These are phyloP conservation scores for Berghia stephanieae DNA, from an alignment of 1,140 invertebrate species.

Conservation along the genomic window DNA sequence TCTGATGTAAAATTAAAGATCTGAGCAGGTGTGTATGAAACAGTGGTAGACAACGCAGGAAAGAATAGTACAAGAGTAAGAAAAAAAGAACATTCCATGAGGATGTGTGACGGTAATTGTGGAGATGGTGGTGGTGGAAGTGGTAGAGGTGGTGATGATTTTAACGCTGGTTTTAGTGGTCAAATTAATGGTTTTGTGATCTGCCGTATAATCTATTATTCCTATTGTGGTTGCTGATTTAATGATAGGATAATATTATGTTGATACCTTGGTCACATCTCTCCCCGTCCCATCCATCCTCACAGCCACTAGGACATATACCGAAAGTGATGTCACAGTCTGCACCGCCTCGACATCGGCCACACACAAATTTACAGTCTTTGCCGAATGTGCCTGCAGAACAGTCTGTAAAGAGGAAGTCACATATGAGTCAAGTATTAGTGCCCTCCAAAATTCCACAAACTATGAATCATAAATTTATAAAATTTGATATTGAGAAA, in stretches of 20 bases:
- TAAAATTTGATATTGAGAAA: not conserved
- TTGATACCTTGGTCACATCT: constrained; percentile 42
- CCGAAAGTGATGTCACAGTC: constrained; percentile 43
- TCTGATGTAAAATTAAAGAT: not conserved
- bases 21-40: too few relatives aligned
- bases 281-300: constrained; percentile 42
- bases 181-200: too few relatives aligned
- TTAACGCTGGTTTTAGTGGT: too few relatives aligned
- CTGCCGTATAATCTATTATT: not conserved
- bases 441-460: too few relatives aligned
- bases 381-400: constrained; percentile 40
- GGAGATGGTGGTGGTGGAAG: too few relatives aligned
- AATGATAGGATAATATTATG: not conserved
- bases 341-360: constrained; percentile 41
- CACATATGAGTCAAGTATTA: too few relatives aligned
- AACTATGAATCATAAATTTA: too few relatives aligned
- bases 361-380: constrained; percentile 47
- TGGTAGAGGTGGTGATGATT: too few relatives aligned
- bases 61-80: too few relatives aligned
- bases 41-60: too few relatives aligned
- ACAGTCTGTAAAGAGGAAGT: constrained; percentile 42
- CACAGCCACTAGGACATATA: constrained; percentile 40
- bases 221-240: not conserved
- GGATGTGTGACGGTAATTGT: too few relatives aligned
- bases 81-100: too few relatives aligned